Evolutionary conservation across 2,797 vertebrate species (phyloP).

Genomic region (Apogon hyalosoma): DNA sequence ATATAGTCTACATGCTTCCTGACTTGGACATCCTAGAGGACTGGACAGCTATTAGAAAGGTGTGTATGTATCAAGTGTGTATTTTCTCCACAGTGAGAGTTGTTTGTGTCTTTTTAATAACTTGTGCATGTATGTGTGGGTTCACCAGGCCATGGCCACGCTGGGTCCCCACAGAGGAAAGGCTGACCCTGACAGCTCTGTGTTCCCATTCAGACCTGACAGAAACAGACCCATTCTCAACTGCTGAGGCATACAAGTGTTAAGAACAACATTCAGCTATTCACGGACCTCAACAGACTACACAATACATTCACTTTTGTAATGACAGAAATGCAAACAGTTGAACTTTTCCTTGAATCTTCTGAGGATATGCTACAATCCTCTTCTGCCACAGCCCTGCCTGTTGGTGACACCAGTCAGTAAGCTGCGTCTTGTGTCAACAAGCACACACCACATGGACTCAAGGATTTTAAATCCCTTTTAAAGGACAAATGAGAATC

Average conservation of each 20-base stretch:
- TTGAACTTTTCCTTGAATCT: slow-evolving; percentile 17
- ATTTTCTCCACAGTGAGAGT: neutral
- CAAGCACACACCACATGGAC: slow-evolving; percentile 18
- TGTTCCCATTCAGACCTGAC: slow-evolving; percentile 75
- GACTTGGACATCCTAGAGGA: slow-evolving; percentile 98
- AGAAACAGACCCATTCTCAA: slow-evolving; percentile 77
- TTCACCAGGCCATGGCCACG: slow-evolving; percentile 92
- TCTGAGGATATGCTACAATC: slow-evolving; percentile 21
- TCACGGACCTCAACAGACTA: slow-evolving; percentile 12
- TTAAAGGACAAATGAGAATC: slow-evolving; percentile 3
- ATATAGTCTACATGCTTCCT: slow-evolving; percentile 99
- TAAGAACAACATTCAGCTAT: slow-evolving; percentile 1
- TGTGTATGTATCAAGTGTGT: slow-evolving; percentile 61
- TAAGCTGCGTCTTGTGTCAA: slow-evolving; percentile 33
- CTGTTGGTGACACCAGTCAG: slow-evolving; percentile 26
- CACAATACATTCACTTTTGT: slow-evolving; percentile 10
- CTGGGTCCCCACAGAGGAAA: slow-evolving; percentile 92
- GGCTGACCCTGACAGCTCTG: slow-evolving; percentile 69
- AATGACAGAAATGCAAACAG: neutral
- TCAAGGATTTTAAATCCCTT: slow-evolving; percentile 8
- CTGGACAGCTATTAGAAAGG: slow-evolving; percentile 98
- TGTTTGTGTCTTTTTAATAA: slow-evolving; percentile 23
- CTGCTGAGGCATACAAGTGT: slow-evolving; percentile 61
- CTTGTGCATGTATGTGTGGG: slow-evolving; percentile 17
- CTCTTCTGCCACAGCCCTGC: slow-evolving; percentile 11